phyloP scores from a whole-genome alignment of 2,113 vertebrate genomes.

The Chionis minor region DNA sequence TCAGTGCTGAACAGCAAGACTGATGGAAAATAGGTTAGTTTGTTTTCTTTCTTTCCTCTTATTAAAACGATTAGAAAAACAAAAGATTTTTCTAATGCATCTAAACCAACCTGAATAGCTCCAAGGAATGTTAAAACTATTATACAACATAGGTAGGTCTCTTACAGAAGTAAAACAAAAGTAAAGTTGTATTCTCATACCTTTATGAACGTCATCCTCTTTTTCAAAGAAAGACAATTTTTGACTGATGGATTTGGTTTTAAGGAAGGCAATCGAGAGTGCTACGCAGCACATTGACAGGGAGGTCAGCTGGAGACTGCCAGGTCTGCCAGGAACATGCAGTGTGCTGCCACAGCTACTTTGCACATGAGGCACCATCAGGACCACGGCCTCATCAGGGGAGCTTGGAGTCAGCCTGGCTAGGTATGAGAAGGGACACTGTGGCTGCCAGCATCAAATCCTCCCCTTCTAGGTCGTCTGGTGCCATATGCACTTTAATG shows the following conservation, averaged over 20 bases:
- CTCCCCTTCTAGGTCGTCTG: not conserved
- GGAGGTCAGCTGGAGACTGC: not conserved
- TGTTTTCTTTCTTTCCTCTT: not conserved
- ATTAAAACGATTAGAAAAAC: not conserved
- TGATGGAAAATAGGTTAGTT: not conserved
- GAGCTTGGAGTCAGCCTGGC: not conserved
- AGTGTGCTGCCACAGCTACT: not conserved
- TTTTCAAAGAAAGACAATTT: not conserved
- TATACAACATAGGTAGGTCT: not conserved
- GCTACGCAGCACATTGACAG: not conserved
- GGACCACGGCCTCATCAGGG: not conserved
- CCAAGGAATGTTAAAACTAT: not conserved
- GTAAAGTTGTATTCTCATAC: not conserved
- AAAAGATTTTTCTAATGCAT: not conserved
- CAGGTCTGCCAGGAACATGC: not conserved
- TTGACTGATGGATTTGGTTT: not conserved
- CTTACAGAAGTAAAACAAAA: not conserved
- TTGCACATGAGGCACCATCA: not conserved
- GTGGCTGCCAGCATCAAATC: not conserved
- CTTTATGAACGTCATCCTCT: not conserved
- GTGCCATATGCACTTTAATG: not conserved
- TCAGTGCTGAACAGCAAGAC: not conserved
- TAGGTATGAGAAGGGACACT: not conserved
- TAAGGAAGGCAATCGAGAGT: not conserved
- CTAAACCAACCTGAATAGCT: not conserved